Percentiles rank a stretch among this genome's conserved stretches.
Conservation (phyloP, 2,113 vertebrate species). For the Setophaga coronata region DNA sequence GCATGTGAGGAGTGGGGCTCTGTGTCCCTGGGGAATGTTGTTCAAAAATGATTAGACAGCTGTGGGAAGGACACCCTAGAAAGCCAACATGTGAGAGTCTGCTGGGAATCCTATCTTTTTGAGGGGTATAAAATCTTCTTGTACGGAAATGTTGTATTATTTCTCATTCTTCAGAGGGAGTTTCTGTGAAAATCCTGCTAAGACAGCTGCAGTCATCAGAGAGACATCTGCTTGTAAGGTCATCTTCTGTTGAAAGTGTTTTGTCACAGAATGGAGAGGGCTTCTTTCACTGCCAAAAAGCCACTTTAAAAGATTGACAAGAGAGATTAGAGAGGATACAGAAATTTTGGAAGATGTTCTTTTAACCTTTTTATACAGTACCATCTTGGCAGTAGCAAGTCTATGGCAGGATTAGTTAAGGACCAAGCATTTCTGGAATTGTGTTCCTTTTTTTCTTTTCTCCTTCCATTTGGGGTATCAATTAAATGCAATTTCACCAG, state of each 20-base stretch:
- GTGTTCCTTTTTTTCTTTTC: background rate
- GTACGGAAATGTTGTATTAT: background rate
- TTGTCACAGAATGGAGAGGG: background rate
- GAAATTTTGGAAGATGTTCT: background rate
- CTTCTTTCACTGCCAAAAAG: constrained; percentile 3
- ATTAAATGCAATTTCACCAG: constrained; percentile 54
- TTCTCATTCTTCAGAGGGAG: background rate
- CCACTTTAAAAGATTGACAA: constrained; percentile 38
- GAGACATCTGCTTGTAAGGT: constrained; percentile 6
- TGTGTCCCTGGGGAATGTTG: background rate
- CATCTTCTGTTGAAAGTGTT: background rate
- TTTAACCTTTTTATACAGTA: constrained; percentile 24
- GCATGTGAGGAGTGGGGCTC: background rate
- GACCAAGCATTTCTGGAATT: constrained; percentile 1
- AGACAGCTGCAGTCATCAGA: background rate
- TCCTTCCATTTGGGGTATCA: constrained; percentile 17
- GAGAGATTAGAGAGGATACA: constrained; percentile 1
- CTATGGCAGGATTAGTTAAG: background rate
- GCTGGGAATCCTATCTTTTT: background rate
- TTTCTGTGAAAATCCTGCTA: background rate
- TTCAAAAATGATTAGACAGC: background rate
- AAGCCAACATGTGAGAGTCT: background rate
- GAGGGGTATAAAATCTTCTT: background rate
- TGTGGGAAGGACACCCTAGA: background rate
- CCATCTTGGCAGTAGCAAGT: background rate